These are phyloP conservation scores for Eupithecia insigniata DNA, from an alignment of 2,888 invertebrate species.

Conservation along the genomic window DNA sequence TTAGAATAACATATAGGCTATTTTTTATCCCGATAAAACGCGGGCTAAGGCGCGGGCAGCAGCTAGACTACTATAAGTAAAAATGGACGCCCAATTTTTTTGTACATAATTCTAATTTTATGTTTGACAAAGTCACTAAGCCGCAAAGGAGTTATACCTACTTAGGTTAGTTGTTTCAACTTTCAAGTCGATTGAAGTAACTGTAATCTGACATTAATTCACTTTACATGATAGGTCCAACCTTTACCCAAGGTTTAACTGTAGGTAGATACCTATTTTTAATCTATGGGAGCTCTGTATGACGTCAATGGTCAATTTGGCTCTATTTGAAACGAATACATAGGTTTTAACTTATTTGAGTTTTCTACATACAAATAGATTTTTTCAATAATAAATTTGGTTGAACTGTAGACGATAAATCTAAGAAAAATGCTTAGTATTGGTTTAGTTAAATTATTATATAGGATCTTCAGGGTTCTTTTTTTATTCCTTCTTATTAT, in stretches of 20 bases:
- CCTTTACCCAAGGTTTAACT: conserved; percentile 17
- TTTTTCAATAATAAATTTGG: not conserved
- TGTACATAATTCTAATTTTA: not conserved
- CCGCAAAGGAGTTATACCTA: not conserved
- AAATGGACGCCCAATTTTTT: not conserved
- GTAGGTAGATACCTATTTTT: conserved; percentile 1
- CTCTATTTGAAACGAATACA: conserved; percentile 4
- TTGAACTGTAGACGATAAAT: not conserved
- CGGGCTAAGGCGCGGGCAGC: too few species aligned
- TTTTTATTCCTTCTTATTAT: too few species aligned
- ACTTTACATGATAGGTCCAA: conserved; percentile 10
- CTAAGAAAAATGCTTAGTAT: not conserved
- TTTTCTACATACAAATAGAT: conserved; percentile 7
- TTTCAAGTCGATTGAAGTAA: conserved; percentile 4
- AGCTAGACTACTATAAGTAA: too few species aligned
- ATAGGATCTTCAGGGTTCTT: not conserved
- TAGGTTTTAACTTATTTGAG: not conserved
- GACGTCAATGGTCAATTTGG: conserved; percentile 21
- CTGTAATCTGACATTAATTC: conserved; percentile 21
- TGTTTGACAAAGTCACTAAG: not conserved
- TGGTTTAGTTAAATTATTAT: not conserved
- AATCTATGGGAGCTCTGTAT: conserved; percentile 6
- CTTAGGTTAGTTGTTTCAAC: not conserved
- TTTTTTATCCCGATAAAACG: too few species aligned
- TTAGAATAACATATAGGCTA: too few species aligned